phyloP scores from a whole-genome alignment of 2,888 invertebrate genomes.

The Gibbula magus region DNA sequence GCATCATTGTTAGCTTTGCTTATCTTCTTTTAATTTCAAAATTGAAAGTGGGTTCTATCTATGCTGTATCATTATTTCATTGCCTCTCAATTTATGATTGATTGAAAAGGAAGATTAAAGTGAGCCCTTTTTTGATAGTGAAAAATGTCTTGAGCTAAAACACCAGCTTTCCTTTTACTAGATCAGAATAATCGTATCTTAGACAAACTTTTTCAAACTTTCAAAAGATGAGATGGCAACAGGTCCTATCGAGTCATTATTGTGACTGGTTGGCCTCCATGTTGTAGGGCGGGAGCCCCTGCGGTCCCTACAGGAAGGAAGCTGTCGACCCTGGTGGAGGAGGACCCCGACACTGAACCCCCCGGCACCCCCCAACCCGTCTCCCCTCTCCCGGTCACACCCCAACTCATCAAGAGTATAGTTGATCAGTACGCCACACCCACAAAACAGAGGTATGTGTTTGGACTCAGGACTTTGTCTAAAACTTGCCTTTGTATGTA shows the following conservation, averaged over 20 bases:
- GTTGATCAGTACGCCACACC: constrained; percentile 3
- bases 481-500: no score
- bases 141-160: not conserved
- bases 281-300: not conserved
- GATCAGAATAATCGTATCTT: not conserved
- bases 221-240: not conserved
- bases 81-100: no score
- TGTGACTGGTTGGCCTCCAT: not conserved
- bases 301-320: not conserved
- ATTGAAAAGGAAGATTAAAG: no score
- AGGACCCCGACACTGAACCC: not conserved
- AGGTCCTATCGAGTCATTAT: not conserved
- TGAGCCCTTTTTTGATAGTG: not conserved
- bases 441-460: not conserved
- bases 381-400: not conserved
- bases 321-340: constrained; percentile 14
- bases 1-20: no score
- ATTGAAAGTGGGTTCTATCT: no score
- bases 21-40: no score
- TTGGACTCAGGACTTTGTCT: no score
- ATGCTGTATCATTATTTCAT: no score
- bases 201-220: not conserved
- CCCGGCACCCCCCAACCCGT: not conserved
- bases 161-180: not conserved
- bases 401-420: not conserved